Percentiles rank a stretch among this genome's conserved stretches.
These are phyloP conservation scores for Ophioderma brevispina DNA, from an alignment of 35 echinoderm and acorn worm species.

Conservation along the genomic window DNA sequence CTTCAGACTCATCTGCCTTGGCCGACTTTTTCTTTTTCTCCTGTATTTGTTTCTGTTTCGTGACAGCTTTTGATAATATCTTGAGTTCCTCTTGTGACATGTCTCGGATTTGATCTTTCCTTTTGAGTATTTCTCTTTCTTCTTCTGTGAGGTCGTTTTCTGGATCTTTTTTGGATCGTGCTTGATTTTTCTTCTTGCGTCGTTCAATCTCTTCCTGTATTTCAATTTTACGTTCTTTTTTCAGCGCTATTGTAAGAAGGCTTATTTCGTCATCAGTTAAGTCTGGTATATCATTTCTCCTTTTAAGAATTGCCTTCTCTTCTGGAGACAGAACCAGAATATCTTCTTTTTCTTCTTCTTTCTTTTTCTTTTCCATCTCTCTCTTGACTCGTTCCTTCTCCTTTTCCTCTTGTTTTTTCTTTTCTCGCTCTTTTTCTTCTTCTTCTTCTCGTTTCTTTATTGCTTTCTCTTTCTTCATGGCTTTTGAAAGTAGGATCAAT, in stretches of 20 bases:
- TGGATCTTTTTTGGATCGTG: no score
- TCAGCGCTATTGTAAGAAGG: neutral
- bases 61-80: neutral
- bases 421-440: no score
- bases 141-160: neutral
- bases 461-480: neutral
- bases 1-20: no score
- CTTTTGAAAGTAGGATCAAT: neutral
- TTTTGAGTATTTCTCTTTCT: neutral
- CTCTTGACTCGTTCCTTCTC: neutral
- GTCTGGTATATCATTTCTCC: neutral
- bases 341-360: neutral
- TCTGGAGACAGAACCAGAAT: neutral
- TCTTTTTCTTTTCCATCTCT: neutral
- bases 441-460: neutral
- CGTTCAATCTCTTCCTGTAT: neutral
- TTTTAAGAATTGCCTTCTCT: neutral
- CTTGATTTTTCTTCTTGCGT: neutral
- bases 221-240: neutral
- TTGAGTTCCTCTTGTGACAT: neutral
- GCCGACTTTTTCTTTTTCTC: neutral
- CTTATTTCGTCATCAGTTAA: neutral
- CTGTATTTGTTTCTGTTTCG: neutral
- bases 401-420: neutral
- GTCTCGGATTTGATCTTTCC: neutral